Evolutionary conservation across 2,888 invertebrate genomes (phyloP), one percentile per base, ranked within the genome.

Genomic region (Zaprionus lineosus): DNA sequence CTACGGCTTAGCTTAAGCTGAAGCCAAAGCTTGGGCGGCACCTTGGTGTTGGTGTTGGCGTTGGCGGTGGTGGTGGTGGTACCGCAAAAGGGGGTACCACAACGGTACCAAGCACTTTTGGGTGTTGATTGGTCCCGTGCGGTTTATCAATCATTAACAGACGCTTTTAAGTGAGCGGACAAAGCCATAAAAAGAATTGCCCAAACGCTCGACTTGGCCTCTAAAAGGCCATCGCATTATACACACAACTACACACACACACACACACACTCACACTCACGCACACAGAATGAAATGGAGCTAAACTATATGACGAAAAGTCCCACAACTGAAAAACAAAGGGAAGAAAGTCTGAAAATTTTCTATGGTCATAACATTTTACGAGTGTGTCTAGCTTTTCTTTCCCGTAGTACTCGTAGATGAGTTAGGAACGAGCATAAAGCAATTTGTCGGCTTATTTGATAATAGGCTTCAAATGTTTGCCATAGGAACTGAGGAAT

Each of bases 121-220:
- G 76, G 64, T 74, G 86, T 72, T 77, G 77, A 84, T 85, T 64
- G 86, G 84, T 84, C 84, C 84, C 86, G 59, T 64, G 86, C 65
- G 73, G 77, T 75, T 85, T 85, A 75, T 85, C 84, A 79, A 81
- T 84, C 86, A 85, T 84, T 76, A 79, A 85, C 57, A 72, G 58
- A 53, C 76, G 71, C 39, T 73, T 34, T 29, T 18, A n/a, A n/a
- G n/a, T n/a, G 14, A 18, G 12, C 19, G 4, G 28, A 7, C 18
- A 24, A 12, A 63, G 61, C 56, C 81, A 63, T 83, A 75, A 83
- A 72, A 83, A 40, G 36, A 56, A 15, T 52, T 24, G 53, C 57
- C 82, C 37, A 59, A 76, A 72, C 53, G 73, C 53, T 48, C 58
- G 21, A 58, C 52, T 60, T 68, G 62, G 62, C 77, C 81, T 66